Base-by-base conservation (phyloP, 1,140 invertebrate genomes). In the Geopemphigus sp. region DNA sequence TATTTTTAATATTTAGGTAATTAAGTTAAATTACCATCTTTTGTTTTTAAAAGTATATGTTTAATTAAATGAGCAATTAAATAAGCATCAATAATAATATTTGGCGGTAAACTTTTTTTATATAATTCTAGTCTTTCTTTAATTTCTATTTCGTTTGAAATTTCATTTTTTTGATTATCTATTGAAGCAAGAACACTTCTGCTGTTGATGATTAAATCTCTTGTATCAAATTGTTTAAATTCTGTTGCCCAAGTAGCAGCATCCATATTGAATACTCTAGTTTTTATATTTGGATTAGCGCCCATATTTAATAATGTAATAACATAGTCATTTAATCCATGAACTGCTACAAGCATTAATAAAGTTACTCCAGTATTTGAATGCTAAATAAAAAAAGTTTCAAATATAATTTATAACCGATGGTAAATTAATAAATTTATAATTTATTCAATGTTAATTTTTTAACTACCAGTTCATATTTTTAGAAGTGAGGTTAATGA, bases 321-420 rank as follows among this genome's bases (percentile, higher is more conserved):
- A 3, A 91, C 89, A 53, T 89, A 87, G 74, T 90, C 88, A 10
- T 89, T 81, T 66, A 89, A 88, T 6, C 93, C 93, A 82, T 90
- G 87, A 12, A 88, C 89, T 54, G 92, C 90, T 11, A 92, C 92
- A 0, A 92, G 90, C 91, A 95, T 94, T 59, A 95, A 87, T 0
- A 92, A 88, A 39, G 92, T 92, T 15, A 91, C 88, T 56, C 88
- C 89, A 4, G 91, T 92, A 72, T 88, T 87, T 22, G 89, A 89
- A 84, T 94, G 93, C 83, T 87, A 83, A 83, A 87, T 88, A 83
- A 88, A 29, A 72, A 72, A 54, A 57, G 56, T 24, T 11, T 24
- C 22, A 11, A 57, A 22, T 57, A 57, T 57, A 57, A 57, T 22
- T 57, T 57, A 56, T 22, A 22, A 57, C 10, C 22, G 12, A 57